Base-by-base conservation (phyloP, 2,888 invertebrate species). In the Pammene fasciana region DNA sequence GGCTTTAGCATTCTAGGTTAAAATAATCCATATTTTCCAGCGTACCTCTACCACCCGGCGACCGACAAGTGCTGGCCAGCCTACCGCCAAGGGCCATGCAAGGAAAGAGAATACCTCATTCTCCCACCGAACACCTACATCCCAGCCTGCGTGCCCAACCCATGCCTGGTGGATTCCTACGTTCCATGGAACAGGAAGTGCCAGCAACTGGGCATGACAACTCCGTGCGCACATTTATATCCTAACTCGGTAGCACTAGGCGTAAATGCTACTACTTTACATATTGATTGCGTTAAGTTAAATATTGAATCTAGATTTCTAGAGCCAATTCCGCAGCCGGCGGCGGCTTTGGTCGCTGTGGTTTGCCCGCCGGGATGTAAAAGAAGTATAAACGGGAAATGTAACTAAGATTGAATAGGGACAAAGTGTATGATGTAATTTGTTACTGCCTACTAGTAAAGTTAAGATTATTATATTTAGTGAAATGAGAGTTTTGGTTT, bases 21-120 rank as follows among this genome's bases (percentile, higher is more conserved):
- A 45, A 18, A 41, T 9, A 18, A 34, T 26, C 18, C 57, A 13
- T 59, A 48, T 55, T 72, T 73, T 72, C 38, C 82, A 94, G 94
- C 92, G 8, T 91, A 86, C 75, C 73, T 95, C 34, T 96, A 94
- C 79, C 93, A 95, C 77, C 94, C 95, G 1, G 80, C 87, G 34
- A 90, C 93, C 0, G 93, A 95, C 74, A 85, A 85, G 8, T 96
- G 96, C 76, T 94, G 94, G 87, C 91, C 94, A 59, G 94, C 94
- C 0, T 96, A 93, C 77, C 88, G 90, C 48, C 93, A 89, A 79
- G 96, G 96, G 0, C 96, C 96, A 0, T 96, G 96, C 76, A 73
- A 78, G 0, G 64, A 76, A 0, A 88, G 89, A 0, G 79, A 95
- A 67, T 94, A 95, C 76, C 85, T 96, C 34, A 80, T 94, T 8